phyloP scores from a whole-genome alignment of 2,888 invertebrate species.

The Poecilus cupreus region DNA sequence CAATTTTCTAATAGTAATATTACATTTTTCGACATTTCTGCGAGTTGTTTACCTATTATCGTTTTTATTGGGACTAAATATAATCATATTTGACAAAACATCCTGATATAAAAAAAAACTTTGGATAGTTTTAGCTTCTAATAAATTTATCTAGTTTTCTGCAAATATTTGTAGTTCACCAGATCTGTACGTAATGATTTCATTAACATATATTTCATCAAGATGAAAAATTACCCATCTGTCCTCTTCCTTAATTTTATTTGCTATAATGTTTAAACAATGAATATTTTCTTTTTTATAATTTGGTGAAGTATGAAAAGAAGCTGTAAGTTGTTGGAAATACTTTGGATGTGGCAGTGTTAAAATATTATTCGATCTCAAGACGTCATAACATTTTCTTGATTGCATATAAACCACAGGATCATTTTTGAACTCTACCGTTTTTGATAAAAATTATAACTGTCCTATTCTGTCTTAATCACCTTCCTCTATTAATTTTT shows the following conservation, averaged over 20 bases:
- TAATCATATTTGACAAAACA: neutral
- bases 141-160: neutral
- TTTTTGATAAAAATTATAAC: no score
- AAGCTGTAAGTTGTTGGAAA: neutral
- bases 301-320: constrained; percentile 7
- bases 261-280: neutral
- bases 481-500: neutral
- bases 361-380: neutral
- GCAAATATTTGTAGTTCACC: neutral
- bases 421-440: no score
- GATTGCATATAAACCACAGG: no score
- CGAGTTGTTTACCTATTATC: constrained; percentile 4
- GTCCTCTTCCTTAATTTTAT: neutral
- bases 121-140: neutral
- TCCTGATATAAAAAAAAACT: neutral
- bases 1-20: constrained; percentile 26
- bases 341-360: neutral
- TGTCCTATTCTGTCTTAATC: neutral
- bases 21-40: neutral
- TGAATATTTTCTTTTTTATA: neutral
- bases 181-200: constrained; percentile 5
- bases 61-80: constrained; percentile 7
- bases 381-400: neutral
- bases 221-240: neutral
- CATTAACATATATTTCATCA: constrained; percentile 28